These are phyloP conservation scores for Hydractinia echinata DNA, from an alignment of 30 jellyfish, hydroid and myxozoan species.

Conservation along the genomic window DNA sequence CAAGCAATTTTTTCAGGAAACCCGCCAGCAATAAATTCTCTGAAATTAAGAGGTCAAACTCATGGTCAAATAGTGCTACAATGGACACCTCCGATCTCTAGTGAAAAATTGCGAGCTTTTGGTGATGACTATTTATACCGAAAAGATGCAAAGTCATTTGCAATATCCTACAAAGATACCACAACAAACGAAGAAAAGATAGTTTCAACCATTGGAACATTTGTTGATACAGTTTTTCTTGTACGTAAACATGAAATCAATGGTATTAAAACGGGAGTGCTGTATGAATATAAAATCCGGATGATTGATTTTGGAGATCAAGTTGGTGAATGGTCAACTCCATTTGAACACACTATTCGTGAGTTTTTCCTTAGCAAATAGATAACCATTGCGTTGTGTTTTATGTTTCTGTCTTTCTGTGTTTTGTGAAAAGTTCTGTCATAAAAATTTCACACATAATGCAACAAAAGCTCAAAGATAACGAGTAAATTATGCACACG, in stretches of 20 bases:
- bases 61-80: background rate
- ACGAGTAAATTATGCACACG: too few species aligned
- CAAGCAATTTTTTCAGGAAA: conserved; percentile 2
- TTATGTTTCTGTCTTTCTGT: too few species aligned
- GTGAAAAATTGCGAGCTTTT: background rate
- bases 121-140: conserved; percentile 1
- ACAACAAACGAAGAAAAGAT: background rate
- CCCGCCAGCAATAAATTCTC: conserved; percentile 17
- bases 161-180: conserved; percentile 8
- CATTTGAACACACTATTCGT: background rate
- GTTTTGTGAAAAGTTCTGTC: too few species aligned
- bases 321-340: conserved; percentile 33
- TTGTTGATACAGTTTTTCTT: background rate
- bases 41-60: background rate
- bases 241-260: background rate
- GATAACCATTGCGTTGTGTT: too few species aligned
- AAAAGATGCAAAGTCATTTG: conserved; percentile 16
- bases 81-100: conserved; percentile 19
- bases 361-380: background rate
- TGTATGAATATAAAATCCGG: conserved; percentile 16
- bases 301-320: conserved; percentile 30
- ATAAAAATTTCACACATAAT: too few species aligned
- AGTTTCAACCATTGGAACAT: background rate
- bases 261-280: conserved; percentile 2
- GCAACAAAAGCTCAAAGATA: too few species aligned